phyloP scores from a whole-genome alignment of 2,113 vertebrate species.

The Tapirus terrestris region DNA sequence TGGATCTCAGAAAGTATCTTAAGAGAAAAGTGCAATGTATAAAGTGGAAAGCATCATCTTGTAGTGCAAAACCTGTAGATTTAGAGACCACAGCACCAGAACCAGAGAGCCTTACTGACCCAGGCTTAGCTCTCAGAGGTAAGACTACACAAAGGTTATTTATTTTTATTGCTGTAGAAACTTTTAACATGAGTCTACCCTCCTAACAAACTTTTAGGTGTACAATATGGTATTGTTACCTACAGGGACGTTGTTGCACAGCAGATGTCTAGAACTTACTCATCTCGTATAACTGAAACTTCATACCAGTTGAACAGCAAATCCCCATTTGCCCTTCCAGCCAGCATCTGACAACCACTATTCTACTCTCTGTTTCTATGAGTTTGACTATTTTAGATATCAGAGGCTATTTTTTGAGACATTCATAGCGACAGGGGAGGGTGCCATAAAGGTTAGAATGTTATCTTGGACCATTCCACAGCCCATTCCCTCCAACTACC shows the following conservation, averaged over 20 bases:
- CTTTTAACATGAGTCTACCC: neutral
- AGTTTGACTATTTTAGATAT: neutral
- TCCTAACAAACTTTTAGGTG: neutral
- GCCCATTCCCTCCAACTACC: neutral
- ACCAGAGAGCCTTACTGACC: neutral
- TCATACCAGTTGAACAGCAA: neutral
- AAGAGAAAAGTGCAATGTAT: neutral
- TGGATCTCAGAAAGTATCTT: neutral
- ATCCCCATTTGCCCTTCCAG: neutral
- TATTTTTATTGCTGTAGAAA: neutral
- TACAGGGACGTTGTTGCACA: neutral
- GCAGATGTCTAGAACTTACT: neutral
- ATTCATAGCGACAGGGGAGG: neutral
- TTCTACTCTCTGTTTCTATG: neutral
- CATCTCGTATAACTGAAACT: neutral
- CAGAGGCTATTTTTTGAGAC: neutral
- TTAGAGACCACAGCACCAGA: neutral
- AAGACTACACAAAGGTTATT: neutral
- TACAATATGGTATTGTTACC: neutral
- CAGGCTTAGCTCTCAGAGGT: neutral
- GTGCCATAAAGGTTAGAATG: neutral
- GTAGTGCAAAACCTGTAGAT: neutral
- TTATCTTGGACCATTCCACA: neutral
- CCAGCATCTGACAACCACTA: neutral
- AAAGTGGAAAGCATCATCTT: neutral